Evolutionary conservation across 2,113 vertebrate species (phyloP), one percentile per base, ranked within the genome.

Genomic region (Rafetus swinhoei): DNA sequence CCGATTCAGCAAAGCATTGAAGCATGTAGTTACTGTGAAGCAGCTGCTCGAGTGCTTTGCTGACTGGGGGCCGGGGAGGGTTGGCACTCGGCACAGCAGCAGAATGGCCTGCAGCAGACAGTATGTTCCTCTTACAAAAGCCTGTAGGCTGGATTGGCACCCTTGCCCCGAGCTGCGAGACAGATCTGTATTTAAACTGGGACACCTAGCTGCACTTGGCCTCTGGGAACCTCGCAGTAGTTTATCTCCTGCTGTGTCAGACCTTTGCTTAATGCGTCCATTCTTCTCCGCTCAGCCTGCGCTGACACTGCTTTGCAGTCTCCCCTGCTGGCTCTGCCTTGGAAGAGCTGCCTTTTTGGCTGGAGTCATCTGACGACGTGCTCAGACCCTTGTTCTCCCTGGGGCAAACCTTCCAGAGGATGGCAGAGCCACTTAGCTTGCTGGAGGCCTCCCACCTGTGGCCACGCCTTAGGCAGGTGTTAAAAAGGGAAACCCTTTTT

Each of bases 221-320:
- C 91, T 27, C 80, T 35, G 35, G 54, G 90, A 94, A 74, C 65
- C 69, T 65, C 7, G 1, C n/a, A 60, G 88, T 84, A 84, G 62
- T 96, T 97, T 90, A 83, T 97, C 92, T 96, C 88, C 22, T 62
- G 54, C 60, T 79, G 59, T 82, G 87, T 89, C 90, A 93, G 94
- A 92, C 92, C 94, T 96, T 90, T 95, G 94, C 85, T 87, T 95
- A 90, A 95, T 55, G n/a, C 35, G 50, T 55, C 92, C 80, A 56
- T 94, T 93, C 84, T 93, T 96, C 94, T 96, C 88, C 92, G 45
- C 90, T 50, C 86, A 95, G 93, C 29, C 79, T 39, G 24, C 19
- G 3, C 55, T 83, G 94, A 85, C 81, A 80, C 14, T 60, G 50
- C 35, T 59, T 55, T 18, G 12, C 74, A 55, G 65, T 56, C 19